These are phyloP conservation scores for Hipparchia sbordonii DNA, from an alignment of 2,888 invertebrate genomes.

Conservation along the genomic window DNA sequence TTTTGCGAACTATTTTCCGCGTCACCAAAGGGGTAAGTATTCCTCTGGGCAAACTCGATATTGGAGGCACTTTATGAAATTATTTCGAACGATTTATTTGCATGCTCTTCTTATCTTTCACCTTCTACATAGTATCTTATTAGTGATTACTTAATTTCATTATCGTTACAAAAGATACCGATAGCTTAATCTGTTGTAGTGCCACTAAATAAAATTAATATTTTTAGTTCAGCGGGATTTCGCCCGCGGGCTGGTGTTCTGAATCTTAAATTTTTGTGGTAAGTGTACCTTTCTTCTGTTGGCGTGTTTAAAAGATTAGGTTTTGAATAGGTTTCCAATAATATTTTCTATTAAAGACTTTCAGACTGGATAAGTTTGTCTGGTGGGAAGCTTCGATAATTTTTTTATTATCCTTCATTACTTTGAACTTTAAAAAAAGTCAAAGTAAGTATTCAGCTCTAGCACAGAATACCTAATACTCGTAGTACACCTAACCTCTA, in stretches of 20 bases:
- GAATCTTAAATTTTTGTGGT: conserved; percentile 48
- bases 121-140: conserved; percentile 36
- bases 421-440: no score
- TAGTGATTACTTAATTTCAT: conserved; percentile 44
- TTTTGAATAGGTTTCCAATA: no score
- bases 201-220: conserved; percentile 30
- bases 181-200: conserved; percentile 54
- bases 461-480: no score
- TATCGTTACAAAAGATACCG: conserved; percentile 43
- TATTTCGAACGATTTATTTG: conserved; percentile 19
- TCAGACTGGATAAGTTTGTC: no score
- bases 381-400: no score
- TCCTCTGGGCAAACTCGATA: neutral
- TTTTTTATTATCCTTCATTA: no score
- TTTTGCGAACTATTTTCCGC: no score
- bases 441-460: no score
- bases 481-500: no score
- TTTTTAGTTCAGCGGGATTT: conserved; percentile 59
- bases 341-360: no score
- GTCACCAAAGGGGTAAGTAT: neutral
- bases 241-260: conserved; percentile 57
- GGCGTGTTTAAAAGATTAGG: neutral
- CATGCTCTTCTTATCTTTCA: conserved; percentile 26
- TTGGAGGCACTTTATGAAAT: neutral
- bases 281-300: conserved; percentile 39